These are phyloP conservation scores for Watsonalla binaria DNA, from an alignment of 2,888 invertebrate genomes.

Conservation along the genomic window DNA sequence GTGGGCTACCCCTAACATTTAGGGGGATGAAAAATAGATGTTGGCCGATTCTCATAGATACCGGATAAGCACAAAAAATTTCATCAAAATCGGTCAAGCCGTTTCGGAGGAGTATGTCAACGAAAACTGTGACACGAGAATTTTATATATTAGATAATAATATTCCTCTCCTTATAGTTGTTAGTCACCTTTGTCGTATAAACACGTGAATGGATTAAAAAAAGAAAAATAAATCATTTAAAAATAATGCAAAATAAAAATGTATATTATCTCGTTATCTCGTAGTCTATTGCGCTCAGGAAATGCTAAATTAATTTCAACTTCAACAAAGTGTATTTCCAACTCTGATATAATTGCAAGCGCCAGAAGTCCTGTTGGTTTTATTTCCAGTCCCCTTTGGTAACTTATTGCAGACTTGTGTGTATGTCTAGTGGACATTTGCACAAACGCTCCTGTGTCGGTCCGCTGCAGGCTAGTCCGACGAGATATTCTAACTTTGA, in stretches of 20 bases:
- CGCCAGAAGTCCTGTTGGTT: conserved; percentile 33
- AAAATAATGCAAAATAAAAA: background rate
- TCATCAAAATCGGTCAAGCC: no score
- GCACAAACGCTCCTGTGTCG: conserved; percentile 22
- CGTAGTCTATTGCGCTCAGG: conserved; percentile 22
- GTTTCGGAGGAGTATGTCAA: no score
- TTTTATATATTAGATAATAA: no score
- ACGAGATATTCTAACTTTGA: conserved; percentile 13
- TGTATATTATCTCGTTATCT: background rate
- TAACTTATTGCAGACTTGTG: conserved; percentile 34
- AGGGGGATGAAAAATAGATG: no score
- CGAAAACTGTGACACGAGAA: no score
- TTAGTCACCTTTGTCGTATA: no score
- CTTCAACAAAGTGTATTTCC: conserved; percentile 39
- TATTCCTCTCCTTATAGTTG: no score
- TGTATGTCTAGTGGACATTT: conserved; percentile 37
- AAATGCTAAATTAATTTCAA: conserved; percentile 53
- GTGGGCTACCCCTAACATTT: no score
- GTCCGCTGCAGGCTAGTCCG: conserved; percentile 9
- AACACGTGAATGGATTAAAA: no score
- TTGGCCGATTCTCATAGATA: no score
- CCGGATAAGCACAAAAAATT: no score
- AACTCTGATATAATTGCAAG: conserved; percentile 46
- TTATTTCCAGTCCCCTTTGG: conserved; percentile 44
- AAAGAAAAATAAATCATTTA: background rate